Percentiles rank a stretch among this genome's conserved stretches.
phyloP scores from a whole-genome alignment of 2,888 invertebrate genomes.

The Nemapogon koenigi region DNA sequence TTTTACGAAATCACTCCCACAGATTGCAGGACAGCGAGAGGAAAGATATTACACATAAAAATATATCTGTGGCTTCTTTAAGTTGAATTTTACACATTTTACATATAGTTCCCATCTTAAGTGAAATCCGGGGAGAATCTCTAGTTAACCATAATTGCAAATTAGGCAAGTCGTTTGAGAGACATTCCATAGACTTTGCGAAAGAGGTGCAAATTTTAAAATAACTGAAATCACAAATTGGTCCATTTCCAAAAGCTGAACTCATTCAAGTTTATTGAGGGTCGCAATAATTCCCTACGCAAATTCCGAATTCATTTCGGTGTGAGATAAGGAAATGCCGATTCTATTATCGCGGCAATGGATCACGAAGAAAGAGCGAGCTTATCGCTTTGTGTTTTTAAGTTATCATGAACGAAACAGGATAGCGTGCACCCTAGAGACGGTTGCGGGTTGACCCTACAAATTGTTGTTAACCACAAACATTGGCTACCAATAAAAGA shows the following conservation, averaged over 20 bases:
- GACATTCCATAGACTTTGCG: too few species aligned
- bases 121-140: too few species aligned
- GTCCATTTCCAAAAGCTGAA: neutral
- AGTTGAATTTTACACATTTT: too few species aligned
- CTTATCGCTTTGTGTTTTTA: conserved; percentile 28
- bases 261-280: conserved; percentile 7
- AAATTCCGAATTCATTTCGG: conserved; percentile 27
- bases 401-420: conserved; percentile 40
- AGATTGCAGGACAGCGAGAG: too few species aligned
- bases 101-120: too few species aligned
- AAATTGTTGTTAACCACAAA: conserved; percentile 24
- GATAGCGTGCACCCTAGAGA: conserved; percentile 30
- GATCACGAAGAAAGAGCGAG: conserved; percentile 41
- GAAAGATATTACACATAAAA: too few species aligned
- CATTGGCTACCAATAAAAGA: neutral
- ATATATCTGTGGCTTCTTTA: too few species aligned
- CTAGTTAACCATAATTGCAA: too few species aligned
- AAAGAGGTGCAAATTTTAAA: too few species aligned
- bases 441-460: conserved; percentile 33
- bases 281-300: conserved; percentile 2
- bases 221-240: conserved; percentile 2
- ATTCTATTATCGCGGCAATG: conserved; percentile 33
- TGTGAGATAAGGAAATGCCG: conserved; percentile 35
- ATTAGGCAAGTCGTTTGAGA: too few species aligned
- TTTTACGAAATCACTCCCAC: too few species aligned